A percentile compares a stretch with the other conserved stretches of the same genome.
These are phyloP conservation scores for Scaptodrosophila latifasciaeformis DNA, from an alignment of 2,888 invertebrate genomes.

Conservation along the genomic window DNA sequence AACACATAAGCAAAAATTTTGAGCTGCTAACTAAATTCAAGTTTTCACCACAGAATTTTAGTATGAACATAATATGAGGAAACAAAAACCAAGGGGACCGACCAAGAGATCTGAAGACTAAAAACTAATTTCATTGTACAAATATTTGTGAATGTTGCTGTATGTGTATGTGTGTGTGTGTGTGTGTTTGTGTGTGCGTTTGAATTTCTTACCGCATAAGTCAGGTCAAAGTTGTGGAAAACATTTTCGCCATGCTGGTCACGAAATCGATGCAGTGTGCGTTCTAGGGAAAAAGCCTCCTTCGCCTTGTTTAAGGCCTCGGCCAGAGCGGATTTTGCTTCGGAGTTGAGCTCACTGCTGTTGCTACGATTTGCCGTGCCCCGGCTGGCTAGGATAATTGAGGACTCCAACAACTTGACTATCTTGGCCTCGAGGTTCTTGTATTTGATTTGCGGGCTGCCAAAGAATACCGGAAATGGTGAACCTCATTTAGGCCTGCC, in stretches of 20 bases:
- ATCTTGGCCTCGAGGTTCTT: slow-evolving; percentile 92
- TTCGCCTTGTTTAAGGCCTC: slow-evolving; percentile 91
- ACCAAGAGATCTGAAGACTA: no score
- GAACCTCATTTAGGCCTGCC: not conserved
- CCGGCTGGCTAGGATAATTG: slow-evolving; percentile 78
- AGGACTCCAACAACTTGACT: slow-evolving; percentile 92
- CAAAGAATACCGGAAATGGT: not conserved
- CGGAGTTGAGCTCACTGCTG: slow-evolving; percentile 33
- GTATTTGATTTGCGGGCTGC: slow-evolving; percentile 92
- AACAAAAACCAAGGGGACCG: no score
- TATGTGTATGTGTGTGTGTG: no score
- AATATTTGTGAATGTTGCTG: no score
- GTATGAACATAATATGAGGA: no score
- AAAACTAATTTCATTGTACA: no score
- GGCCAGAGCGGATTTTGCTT: slow-evolving; percentile 58
- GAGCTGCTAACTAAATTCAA: not conserved
- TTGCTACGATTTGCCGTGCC: slow-evolving; percentile 8
- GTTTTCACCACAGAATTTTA: not conserved
- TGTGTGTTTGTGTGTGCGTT: no score
- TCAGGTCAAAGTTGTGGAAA: slow-evolving; percentile 94
- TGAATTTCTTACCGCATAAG: slow-evolving; percentile 85
- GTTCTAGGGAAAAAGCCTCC: slow-evolving; percentile 95
- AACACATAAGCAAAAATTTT: no score
- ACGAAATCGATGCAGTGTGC: slow-evolving; percentile 90
- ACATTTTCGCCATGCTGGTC: slow-evolving; percentile 94